Percentiles rank a stretch among this genome's conserved stretches.
Evolutionary conservation across 2,797 vertebrate genomes (phyloP).

Genomic region (Anabas testudineus): DNA sequence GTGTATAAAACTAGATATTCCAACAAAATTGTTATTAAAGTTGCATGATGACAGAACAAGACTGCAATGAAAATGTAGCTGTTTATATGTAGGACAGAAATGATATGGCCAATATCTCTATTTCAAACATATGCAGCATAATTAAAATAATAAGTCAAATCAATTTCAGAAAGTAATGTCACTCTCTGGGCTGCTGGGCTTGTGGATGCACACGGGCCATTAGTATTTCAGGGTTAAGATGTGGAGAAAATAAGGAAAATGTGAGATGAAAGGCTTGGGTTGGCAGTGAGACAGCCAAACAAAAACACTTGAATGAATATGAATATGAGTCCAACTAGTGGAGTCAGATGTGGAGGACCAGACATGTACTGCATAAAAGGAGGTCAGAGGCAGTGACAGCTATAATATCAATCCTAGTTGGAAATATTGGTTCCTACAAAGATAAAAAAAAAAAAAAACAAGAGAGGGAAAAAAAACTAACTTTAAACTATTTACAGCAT

Average conservation of each 20-base stretch:
- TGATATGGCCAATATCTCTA: background rate
- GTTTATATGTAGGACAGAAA: slow-evolving; percentile 1
- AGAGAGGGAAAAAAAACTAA: slow-evolving; percentile 32
- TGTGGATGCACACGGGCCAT: slow-evolving; percentile 15
- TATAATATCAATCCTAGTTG: slow-evolving; percentile 56
- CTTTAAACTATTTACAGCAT: slow-evolving; percentile 83
- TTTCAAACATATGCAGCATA: slow-evolving; percentile 24
- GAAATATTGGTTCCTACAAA: slow-evolving; percentile 50
- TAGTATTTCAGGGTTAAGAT: slow-evolving; percentile 15
- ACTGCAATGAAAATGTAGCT: background rate
- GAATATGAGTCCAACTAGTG: slow-evolving; percentile 40
- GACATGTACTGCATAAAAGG: slow-evolving; percentile 54
- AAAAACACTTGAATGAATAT: slow-evolving; percentile 49
- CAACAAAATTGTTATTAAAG: background rate
- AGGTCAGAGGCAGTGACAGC: slow-evolving; percentile 63
- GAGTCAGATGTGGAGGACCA: slow-evolving; percentile 68
- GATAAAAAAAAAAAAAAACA: slow-evolving; percentile 44
- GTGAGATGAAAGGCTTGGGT: slow-evolving; percentile 40
- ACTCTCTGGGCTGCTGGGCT: slow-evolving; percentile 15
- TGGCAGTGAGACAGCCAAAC: slow-evolving; percentile 39
- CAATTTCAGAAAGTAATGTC: slow-evolving; percentile 37
- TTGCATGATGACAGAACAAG: slow-evolving; percentile 16
- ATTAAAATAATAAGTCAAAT: slow-evolving; percentile 57
- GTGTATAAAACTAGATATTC: background rate
- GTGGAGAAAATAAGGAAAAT: slow-evolving; percentile 34